phyloP scores from a whole-genome alignment of 2,888 invertebrate genomes.

The Drosophila paracracens region DNA sequence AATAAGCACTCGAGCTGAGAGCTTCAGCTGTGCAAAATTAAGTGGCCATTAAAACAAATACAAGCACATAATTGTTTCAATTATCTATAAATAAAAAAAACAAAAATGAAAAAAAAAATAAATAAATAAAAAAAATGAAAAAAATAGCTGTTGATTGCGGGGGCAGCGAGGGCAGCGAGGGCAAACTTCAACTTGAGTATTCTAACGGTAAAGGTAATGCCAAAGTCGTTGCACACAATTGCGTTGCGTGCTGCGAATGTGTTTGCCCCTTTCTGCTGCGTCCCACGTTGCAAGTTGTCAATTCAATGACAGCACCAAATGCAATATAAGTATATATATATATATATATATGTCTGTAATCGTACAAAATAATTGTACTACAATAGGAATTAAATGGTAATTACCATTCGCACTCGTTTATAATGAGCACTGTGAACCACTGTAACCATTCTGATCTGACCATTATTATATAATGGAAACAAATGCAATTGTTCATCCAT shows the following conservation, averaged over 20 bases:
- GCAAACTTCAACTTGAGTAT: constrained; percentile 60
- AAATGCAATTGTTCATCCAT: constrained; percentile 13
- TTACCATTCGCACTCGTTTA: constrained; percentile 38
- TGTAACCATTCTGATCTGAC: constrained; percentile 7
- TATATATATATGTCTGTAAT: neutral
- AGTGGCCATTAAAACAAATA: constrained; percentile 54
- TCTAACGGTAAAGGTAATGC: constrained; percentile 54
- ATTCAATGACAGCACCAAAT: constrained; percentile 67
- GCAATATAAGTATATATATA: constrained; percentile 12
- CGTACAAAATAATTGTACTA: neutral
- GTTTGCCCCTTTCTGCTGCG: neutral
- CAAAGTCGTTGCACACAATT: constrained; percentile 42
- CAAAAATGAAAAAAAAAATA: neutral
- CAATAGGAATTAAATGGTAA: constrained; percentile 27
- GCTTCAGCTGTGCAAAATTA: constrained; percentile 51
- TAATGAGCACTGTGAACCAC: constrained; percentile 24
- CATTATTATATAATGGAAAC: constrained; percentile 5
- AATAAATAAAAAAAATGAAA: neutral
- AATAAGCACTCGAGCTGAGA: constrained; percentile 53
- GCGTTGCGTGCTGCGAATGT: constrained; percentile 17
- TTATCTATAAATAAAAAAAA: constrained; percentile 7
- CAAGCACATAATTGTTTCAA: constrained; percentile 38
- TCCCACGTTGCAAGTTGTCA: constrained; percentile 27
- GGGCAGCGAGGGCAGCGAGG: constrained; percentile 4
- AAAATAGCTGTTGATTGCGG: constrained; percentile 7